A percentile compares a stretch with the other conserved stretches of the same genome.
Evolutionary conservation across 2,888 invertebrate species (phyloP).

Genomic region (Brenthis ino): DNA sequence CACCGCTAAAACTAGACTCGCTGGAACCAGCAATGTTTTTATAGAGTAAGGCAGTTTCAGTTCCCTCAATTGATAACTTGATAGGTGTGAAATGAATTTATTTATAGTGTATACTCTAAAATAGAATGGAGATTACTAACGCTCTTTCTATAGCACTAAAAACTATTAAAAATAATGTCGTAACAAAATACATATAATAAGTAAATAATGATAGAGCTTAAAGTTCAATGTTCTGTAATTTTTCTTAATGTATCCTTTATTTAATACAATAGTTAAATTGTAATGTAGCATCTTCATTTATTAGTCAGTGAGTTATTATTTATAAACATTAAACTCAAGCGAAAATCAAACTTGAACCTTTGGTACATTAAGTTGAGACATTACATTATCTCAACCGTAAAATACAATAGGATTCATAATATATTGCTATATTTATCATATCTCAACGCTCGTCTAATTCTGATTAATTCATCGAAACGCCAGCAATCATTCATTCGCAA

Average conservation of each 20-base stretch:
- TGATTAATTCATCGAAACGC: constrained; percentile 18
- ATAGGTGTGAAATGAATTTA: constrained; percentile 32
- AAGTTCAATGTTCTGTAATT: constrained; percentile 7
- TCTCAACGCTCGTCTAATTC: neutral
- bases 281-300: neutral
- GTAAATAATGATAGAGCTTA: constrained; percentile 6
- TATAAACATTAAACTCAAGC: too few species aligned
- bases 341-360: neutral
- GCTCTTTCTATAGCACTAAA: neutral
- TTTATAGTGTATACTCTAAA: constrained; percentile 12
- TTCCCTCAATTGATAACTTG: constrained; percentile 21
- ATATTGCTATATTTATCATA: neutral
- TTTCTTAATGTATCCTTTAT: neutral
- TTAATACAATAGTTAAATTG: neutral
- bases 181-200: constrained; percentile 4
- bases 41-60: constrained; percentile 17
- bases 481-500: constrained; percentile 14
- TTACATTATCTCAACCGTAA: too few species aligned
- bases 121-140: constrained; percentile 14
- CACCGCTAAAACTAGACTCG: constrained; percentile 42
- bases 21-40: constrained; percentile 43
- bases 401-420: neutral
- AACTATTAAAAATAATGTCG: constrained; percentile 3
- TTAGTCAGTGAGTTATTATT: too few species aligned
- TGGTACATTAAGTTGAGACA: neutral